A percentile compares a stretch with the other conserved stretches of the same genome.
Evolutionary conservation across 2,113 vertebrate genomes (phyloP).

Genomic region (Lichenostomus cassidix): DNA sequence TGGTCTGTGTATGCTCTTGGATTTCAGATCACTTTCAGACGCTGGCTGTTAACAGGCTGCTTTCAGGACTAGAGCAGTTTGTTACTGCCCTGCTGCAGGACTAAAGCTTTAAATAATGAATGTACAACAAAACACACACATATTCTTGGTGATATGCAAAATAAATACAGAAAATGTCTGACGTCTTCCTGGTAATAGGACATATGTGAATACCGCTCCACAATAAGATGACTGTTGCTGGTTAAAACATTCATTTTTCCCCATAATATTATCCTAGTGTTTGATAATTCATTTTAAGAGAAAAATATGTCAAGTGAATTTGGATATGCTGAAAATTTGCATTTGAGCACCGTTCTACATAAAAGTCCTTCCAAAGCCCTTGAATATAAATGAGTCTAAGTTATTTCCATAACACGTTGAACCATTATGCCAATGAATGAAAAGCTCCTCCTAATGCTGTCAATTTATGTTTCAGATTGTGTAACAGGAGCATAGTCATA

Average conservation of each 20-base stretch:
- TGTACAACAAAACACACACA: not conserved
- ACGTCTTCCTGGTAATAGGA: not conserved
- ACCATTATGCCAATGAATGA: conserved; percentile 21
- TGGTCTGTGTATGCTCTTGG: accelerated
- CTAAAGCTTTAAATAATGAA: not conserved
- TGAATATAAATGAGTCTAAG: conserved; percentile 47
- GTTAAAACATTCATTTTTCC: not conserved
- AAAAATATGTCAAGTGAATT: conserved; percentile 48
- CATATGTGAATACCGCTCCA: not conserved
- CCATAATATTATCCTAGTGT: not conserved
- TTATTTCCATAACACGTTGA: conserved; percentile 16
- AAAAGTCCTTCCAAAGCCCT: conserved; percentile 53
- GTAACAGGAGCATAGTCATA: conserved; percentile 8
- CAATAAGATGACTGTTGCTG: not conserved
- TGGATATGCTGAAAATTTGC: conserved; percentile 35
- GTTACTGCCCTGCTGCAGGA: not conserved
- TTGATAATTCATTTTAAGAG: conserved; percentile 42
- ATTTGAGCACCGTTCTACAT: conserved; percentile 24
- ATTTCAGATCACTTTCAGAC: not conserved
- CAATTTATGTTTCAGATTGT: conserved; percentile 28
- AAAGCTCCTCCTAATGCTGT: conserved; percentile 41
- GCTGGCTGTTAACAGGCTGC: not conserved
- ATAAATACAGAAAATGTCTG: conserved; percentile 19
- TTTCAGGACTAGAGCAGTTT: not conserved
- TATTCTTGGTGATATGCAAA: not conserved